phyloP scores from a whole-genome alignment of 2,888 invertebrate species.

The Polia nebulosa region DNA sequence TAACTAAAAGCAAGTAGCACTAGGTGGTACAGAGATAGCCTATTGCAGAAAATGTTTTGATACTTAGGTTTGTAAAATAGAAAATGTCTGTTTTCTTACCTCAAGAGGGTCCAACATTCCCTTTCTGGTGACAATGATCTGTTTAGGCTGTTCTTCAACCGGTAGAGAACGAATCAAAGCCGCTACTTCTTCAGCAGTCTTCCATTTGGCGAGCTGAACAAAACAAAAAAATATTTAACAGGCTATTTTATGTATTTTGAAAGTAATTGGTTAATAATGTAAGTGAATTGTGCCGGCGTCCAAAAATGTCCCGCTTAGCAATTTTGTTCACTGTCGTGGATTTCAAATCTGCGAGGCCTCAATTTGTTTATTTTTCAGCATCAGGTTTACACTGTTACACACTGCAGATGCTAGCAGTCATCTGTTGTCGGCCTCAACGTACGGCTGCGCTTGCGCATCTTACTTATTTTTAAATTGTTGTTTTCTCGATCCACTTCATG shows the following conservation, averaged over 20 bases:
- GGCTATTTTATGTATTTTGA: neutral
- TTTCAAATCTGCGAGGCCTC: no score
- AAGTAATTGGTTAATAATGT: neutral
- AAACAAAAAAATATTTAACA: neutral
- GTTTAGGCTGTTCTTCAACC: conserved; percentile 99
- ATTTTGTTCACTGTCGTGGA: no score
- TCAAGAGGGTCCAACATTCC: conserved; percentile 99
- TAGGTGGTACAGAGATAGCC: neutral
- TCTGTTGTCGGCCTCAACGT: no score
- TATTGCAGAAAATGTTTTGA: neutral
- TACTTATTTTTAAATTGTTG: no score
- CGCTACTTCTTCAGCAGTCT: conserved; percentile 99
- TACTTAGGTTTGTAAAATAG: neutral
- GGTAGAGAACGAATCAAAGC: conserved; percentile 99
- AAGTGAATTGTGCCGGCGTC: neutral
- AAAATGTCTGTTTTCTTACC: conserved; percentile 78
- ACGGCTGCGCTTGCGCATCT: no score
- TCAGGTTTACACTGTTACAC: neutral
- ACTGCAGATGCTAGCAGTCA: neutral
- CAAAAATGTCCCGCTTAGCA: no score
- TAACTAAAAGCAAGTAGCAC: no score
- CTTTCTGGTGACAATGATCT: conserved; percentile 99
- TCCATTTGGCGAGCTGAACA: conserved; percentile 98
- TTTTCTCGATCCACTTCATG: no score
- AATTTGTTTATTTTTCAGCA: no score